A percentile compares a stretch with the other conserved stretches of the same genome.
phyloP scores from a whole-genome alignment of 2,888 invertebrate genomes.

The Acrobasis repandana region DNA sequence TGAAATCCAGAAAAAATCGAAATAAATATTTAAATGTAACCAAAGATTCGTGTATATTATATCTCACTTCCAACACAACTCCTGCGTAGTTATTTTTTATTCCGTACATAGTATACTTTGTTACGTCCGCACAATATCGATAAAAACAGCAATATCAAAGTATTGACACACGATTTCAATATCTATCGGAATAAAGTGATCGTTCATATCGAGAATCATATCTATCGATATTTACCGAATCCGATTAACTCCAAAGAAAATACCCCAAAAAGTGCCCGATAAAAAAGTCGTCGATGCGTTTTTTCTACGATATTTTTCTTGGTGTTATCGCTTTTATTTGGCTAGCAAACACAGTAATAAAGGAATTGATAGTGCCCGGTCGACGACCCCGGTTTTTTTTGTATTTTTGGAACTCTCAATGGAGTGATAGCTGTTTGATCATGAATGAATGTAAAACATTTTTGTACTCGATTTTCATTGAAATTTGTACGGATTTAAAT shows the following conservation, averaged over 20 bases:
- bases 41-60: no score
- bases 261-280: constrained; percentile 69
- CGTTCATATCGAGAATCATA: constrained; percentile 60
- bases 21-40: no score
- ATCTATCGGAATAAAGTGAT: constrained; percentile 50
- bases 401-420: constrained; percentile 26
- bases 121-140: constrained; percentile 3
- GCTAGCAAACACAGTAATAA: constrained; percentile 67
- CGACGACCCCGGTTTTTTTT: constrained; percentile 39
- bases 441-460: constrained; percentile 2
- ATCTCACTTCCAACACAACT: no score
- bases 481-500: not conserved
- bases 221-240: constrained; percentile 65
- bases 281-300: constrained; percentile 59
- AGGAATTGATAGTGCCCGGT: constrained; percentile 65
- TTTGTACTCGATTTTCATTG: not conserved
- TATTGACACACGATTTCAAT: constrained; percentile 56
- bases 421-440: constrained; percentile 2
- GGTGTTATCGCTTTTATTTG: constrained; percentile 71
- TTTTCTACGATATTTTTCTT: constrained; percentile 70
- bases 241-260: constrained; percentile 72
- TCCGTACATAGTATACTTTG: not conserved
- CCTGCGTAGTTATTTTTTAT: no score
- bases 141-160: constrained; percentile 26
- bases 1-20: no score